phyloP scores from a whole-genome alignment of 2,113 vertebrate species.

The Euleptes europaea region DNA sequence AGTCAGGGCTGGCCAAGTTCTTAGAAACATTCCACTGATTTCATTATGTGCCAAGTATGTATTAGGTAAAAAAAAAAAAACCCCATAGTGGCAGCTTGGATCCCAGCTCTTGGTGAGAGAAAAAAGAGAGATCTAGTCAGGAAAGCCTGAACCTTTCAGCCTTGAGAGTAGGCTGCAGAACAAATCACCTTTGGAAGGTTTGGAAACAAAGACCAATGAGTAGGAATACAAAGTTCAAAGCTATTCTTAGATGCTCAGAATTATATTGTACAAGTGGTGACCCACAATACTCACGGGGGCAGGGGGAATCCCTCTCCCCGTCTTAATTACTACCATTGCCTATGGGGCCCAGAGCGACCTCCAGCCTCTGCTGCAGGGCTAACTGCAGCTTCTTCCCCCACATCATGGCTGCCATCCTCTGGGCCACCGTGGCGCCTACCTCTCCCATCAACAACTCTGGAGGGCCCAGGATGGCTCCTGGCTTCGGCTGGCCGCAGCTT shows the following conservation, averaged over 20 bases:
- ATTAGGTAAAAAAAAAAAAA: conserved; percentile 6
- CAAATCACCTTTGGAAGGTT: neutral
- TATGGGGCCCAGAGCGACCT: too few species aligned
- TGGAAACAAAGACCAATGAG: neutral
- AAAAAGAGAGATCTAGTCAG: neutral
- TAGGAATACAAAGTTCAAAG: neutral
- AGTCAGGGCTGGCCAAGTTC: conserved; percentile 39
- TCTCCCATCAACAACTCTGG: too few species aligned
- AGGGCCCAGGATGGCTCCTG: too few species aligned
- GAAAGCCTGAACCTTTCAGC: neutral
- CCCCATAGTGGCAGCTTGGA: neutral
- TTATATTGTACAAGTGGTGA: neutral
- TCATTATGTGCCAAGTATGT: conserved; percentile 7
- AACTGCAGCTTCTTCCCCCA: too few species aligned
- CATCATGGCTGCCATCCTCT: too few species aligned
- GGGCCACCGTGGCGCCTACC: too few species aligned
- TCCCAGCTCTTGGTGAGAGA: neutral
- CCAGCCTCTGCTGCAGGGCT: too few species aligned
- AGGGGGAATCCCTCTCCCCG: too few species aligned
- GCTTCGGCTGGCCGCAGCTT: too few species aligned
- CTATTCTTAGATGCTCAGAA: neutral
- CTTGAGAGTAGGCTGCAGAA: neutral
- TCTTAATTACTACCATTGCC: too few species aligned
- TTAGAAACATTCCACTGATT: conserved; percentile 29
- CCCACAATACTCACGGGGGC: too few species aligned